These are phyloP conservation scores for Pachycephus smyrnensis DNA, from an alignment of 2,888 invertebrate genomes.

Conservation along the genomic window DNA sequence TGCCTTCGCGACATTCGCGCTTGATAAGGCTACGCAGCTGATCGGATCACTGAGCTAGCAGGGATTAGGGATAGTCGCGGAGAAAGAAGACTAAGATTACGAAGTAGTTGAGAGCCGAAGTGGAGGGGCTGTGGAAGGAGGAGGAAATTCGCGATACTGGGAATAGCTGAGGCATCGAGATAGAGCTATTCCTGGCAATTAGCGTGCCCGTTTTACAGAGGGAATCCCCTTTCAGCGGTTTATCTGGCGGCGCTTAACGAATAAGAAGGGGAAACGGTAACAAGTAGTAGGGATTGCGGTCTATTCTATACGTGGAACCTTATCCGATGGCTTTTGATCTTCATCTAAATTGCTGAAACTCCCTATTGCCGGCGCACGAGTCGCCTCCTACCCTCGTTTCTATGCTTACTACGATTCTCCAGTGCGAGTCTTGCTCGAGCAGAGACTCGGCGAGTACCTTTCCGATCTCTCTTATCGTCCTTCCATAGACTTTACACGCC, in stretches of 20 bases:
- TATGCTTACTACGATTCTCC: background rate
- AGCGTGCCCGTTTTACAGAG: background rate
- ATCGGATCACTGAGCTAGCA: background rate
- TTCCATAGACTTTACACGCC: too few relatives aligned
- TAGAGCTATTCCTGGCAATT: background rate
- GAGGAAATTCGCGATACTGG: background rate
- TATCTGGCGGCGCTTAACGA: background rate
- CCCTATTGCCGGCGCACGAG: background rate
- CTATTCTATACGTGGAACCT: constrained; percentile 20
- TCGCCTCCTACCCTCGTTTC: background rate
- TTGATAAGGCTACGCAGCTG: background rate
- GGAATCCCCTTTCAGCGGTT: background rate
- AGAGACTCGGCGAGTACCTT: background rate
- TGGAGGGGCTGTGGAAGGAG: background rate
- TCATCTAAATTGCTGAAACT: constrained; percentile 44
- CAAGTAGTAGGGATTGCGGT: background rate
- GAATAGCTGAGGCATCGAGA: background rate
- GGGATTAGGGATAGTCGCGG: background rate
- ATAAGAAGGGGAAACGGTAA: background rate
- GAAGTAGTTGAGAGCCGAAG: background rate
- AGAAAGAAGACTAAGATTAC: too few relatives aligned
- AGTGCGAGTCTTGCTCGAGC: background rate
- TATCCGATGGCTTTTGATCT: constrained; percentile 49
- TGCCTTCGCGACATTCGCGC: background rate
- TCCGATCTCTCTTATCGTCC: background rate